Evolutionary conservation across 2,888 invertebrate genomes (phyloP).

Genomic region (Clistopyga incitator): DNA sequence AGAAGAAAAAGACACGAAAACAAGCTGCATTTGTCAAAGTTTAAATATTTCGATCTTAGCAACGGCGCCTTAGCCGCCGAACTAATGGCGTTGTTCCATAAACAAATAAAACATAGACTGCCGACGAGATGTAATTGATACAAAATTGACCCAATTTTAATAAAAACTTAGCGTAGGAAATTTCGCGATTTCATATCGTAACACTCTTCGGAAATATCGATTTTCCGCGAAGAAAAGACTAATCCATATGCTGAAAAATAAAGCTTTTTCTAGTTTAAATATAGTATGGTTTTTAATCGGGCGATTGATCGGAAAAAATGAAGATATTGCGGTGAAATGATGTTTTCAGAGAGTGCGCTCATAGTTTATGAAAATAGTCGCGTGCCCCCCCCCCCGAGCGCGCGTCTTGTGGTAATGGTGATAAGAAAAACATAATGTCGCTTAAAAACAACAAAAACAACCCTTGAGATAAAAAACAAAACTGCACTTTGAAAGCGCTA

Average conservation of each 20-base stretch:
- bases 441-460: conserved; percentile 23
- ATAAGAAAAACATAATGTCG: neutral
- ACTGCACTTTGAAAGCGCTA: neutral
- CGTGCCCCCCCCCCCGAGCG: conserved; percentile 16
- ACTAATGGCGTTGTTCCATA: conserved; percentile 18
- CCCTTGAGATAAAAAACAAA: neutral
- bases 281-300: neutral
- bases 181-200: conserved; percentile 3
- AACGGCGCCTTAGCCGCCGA: conserved; percentile 3
- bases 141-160: conserved; percentile 39
- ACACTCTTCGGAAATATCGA: conserved; percentile 8
- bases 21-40: conserved; percentile 8
- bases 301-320: neutral
- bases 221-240: neutral
- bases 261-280: neutral
- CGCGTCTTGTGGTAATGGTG: conserved; percentile 22
- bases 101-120: conserved; percentile 43
- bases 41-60: conserved; percentile 3
- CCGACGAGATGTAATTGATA: conserved; percentile 18
- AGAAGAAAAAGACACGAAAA: neutral
- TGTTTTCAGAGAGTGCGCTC: conserved; percentile 17
- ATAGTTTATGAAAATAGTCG: conserved; percentile 53
- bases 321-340: neutral
- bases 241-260: conserved; percentile 1
- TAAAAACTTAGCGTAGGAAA: conserved; percentile 8